Conservation (phyloP, 2,888 invertebrate genomes). For the Agrotis ipsilon region DNA sequence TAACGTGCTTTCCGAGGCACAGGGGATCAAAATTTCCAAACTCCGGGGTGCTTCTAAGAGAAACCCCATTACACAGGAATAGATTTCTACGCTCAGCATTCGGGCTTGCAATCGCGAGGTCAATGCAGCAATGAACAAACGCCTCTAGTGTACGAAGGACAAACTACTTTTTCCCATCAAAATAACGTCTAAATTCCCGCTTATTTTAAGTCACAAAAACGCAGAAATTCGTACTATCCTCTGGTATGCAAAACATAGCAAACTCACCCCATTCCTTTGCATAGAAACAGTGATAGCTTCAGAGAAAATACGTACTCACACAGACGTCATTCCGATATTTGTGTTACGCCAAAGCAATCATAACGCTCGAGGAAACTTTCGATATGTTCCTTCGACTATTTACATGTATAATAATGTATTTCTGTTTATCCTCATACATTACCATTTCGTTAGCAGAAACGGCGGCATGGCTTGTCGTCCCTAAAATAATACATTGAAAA, state of each 20-base stretch:
- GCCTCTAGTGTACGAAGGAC: too few relatives aligned
- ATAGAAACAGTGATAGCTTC: not conserved
- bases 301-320: not conserved
- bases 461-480: not conserved
- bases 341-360: slow-evolving; percentile 43
- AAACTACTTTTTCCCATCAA: too few relatives aligned
- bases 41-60: too few relatives aligned
- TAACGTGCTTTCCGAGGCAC: too few relatives aligned
- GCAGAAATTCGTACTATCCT: not conserved
- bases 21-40: too few relatives aligned
- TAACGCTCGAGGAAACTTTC: slow-evolving; percentile 32
- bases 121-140: too few relatives aligned
- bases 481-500: slow-evolving; percentile 8
- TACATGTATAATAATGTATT: slow-evolving; percentile 37
- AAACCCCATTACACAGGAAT: too few relatives aligned
- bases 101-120: too few relatives aligned
- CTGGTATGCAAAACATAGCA: not conserved
- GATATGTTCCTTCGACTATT: slow-evolving; percentile 32
- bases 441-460: slow-evolving; percentile 13
- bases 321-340: slow-evolving; percentile 35
- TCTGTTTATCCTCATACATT: slow-evolving; percentile 19
- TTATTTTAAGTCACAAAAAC: too few relatives aligned
- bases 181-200: too few relatives aligned
- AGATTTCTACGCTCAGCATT: too few relatives aligned
- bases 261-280: not conserved